These are phyloP conservation scores for Aphis gossypii DNA, from an alignment of 1,140 invertebrate species.

Conservation along the genomic window DNA sequence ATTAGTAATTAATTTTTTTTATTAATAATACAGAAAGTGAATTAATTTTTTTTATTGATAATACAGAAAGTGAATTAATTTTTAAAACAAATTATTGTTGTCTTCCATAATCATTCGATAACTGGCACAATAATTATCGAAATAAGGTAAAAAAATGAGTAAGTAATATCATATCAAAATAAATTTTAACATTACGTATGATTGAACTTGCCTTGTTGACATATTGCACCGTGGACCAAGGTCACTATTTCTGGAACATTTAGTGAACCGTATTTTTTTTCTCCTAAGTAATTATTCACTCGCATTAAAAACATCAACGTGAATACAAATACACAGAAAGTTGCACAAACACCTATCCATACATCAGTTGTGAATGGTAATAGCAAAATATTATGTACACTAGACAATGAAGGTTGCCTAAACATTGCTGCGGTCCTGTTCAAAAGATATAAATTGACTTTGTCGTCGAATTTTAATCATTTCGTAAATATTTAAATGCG, in stretches of 20 bases:
- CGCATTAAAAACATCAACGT: not conserved
- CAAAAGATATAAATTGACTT: not conserved
- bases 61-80: too few species aligned
- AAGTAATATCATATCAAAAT: not conserved
- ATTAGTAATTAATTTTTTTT: too few species aligned
- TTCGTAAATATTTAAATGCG: not conserved
- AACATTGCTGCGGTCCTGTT: not conserved
- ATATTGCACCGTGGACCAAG: constrained; percentile 4
- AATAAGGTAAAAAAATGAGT: not conserved
- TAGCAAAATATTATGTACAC: not conserved
- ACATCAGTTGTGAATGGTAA: not conserved
- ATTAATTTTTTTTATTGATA: too few species aligned
- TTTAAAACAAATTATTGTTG: not conserved
- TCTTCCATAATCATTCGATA: not conserved
- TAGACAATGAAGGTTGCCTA: constrained; percentile 10
- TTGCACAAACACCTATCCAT: not conserved
- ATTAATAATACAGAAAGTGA: too few species aligned
- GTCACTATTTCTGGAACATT: not conserved
- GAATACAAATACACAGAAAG: not conserved
- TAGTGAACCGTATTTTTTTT: not conserved
- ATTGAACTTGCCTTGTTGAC: constrained; percentile 25
- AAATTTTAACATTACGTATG: not conserved
- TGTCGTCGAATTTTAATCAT: not conserved
- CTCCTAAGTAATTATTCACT: not conserved
- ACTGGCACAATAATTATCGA: not conserved